These are phyloP conservation scores for Pristionchus entomophagus DNA, from an alignment of 2,888 invertebrate genomes.

Conservation along the genomic window DNA sequence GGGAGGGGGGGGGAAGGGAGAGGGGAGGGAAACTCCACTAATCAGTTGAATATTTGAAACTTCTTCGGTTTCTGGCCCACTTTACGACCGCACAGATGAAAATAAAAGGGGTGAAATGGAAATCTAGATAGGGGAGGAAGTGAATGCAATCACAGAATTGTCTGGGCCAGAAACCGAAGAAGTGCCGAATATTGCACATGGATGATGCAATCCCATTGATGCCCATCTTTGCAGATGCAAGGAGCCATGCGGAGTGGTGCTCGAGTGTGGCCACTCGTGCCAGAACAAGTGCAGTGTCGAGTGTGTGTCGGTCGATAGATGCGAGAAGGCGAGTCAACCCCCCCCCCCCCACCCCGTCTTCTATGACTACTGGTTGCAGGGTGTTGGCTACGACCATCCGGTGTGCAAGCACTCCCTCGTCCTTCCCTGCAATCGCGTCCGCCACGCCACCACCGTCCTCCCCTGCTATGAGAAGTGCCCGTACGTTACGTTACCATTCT, in stretches of 20 bases:
- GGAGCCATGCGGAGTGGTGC: constrained; percentile 43
- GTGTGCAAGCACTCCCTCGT: constrained; percentile 55
- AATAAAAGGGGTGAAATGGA: too few species aligned
- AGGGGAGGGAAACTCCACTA: too few species aligned
- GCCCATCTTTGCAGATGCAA: constrained; percentile 23
- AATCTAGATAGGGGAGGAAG: too few species aligned
- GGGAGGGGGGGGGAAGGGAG: not conserved
- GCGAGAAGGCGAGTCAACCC: constrained; percentile 49
- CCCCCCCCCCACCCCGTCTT: too few species aligned
- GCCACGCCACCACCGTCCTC: not conserved
- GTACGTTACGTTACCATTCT: too few species aligned
- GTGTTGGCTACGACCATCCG: not conserved
- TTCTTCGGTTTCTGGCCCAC: too few species aligned
- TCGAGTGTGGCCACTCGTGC: constrained; percentile 62
- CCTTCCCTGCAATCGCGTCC: constrained; percentile 48
- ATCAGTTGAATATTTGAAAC: too few species aligned
- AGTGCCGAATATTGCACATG: not conserved
- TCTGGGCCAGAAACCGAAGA: too few species aligned
- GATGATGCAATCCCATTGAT: not conserved
- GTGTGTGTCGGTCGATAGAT: constrained; percentile 45
- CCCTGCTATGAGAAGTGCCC: constrained; percentile 27
- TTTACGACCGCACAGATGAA: too few species aligned
- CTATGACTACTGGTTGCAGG: too few species aligned
- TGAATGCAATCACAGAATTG: too few species aligned
- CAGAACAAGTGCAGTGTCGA: constrained; percentile 49